Percentiles rank a stretch among this genome's conserved stretches.
phyloP scores from a whole-genome alignment of 2,888 invertebrate species.

The Adelphocoris suturalis region DNA sequence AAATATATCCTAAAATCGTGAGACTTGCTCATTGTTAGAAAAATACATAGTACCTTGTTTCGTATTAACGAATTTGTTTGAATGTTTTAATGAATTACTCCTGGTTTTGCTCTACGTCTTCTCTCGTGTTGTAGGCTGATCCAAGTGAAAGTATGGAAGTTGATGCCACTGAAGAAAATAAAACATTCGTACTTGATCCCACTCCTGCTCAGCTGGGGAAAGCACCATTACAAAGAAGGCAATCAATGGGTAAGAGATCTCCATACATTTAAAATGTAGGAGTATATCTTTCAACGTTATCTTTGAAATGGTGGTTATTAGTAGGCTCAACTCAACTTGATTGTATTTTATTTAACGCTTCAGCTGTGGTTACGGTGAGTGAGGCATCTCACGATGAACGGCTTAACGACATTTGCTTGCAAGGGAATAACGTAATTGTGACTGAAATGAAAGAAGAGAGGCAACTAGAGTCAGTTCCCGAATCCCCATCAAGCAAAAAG shows the following conservation, averaged over 20 bases:
- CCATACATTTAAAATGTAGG: background rate
- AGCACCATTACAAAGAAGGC: conserved; percentile 92
- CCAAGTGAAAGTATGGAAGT: conserved; percentile 70
- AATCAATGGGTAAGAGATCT: conserved; percentile 85
- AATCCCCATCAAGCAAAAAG: conserved; percentile 81
- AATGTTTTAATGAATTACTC: too few relatives aligned
- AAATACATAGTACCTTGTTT: too few relatives aligned
- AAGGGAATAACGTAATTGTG: conserved; percentile 31
- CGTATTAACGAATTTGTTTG: too few relatives aligned
- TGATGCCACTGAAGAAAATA: conserved; percentile 74
- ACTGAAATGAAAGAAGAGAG: conserved; percentile 61
- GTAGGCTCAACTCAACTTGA: too few relatives aligned
- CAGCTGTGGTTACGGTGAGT: conserved; percentile 69
- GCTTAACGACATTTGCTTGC: background rate
- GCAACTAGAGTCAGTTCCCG: conserved; percentile 72
- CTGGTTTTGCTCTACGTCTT: background rate
- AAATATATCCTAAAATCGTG: too few relatives aligned
- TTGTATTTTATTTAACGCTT: background rate
- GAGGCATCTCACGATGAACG: conserved; percentile 64
- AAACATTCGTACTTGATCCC: conserved; percentile 89
- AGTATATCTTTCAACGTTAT: too few relatives aligned
- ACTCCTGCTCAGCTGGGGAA: conserved; percentile 96
- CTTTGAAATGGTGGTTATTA: too few relatives aligned
- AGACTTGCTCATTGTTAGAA: too few relatives aligned
- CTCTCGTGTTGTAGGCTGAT: conserved; percentile 18